These are phyloP conservation scores for Hipparchia sbordonii DNA, from an alignment of 2,888 invertebrate species.

Conservation along the genomic window DNA sequence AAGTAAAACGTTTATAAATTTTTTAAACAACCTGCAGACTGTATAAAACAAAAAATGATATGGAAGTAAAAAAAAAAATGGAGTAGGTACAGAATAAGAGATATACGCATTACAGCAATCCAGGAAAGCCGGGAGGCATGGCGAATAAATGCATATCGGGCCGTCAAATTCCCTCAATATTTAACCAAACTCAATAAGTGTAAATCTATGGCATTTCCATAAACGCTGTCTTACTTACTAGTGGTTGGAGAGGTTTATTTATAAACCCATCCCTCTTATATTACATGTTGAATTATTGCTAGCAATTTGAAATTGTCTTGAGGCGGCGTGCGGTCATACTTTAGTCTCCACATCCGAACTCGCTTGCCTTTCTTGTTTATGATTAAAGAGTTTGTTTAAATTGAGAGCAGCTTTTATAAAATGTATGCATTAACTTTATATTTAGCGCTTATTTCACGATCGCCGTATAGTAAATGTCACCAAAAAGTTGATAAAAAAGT, in stretches of 20 bases:
- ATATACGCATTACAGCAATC: slow-evolving; percentile 6
- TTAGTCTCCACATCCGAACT: slow-evolving; percentile 39
- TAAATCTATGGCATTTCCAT: slow-evolving; percentile 57
- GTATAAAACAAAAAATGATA: background rate
- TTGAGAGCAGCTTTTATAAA: slow-evolving; percentile 17
- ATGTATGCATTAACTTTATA: background rate
- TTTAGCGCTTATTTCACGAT: too few species aligned
- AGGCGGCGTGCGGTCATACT: slow-evolving; percentile 47
- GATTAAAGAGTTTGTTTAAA: slow-evolving; percentile 38
- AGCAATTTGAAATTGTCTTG: slow-evolving; percentile 57
- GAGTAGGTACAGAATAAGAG: background rate
- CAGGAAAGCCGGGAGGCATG: slow-evolving; percentile 17
- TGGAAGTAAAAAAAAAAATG: too few species aligned
- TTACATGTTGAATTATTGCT: slow-evolving; percentile 54
- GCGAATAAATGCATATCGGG: slow-evolving; percentile 32
- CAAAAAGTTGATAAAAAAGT: too few species aligned
- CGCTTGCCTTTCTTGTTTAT: slow-evolving; percentile 42
- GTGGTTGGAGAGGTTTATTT: slow-evolving; percentile 50
- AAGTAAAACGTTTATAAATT: too few species aligned
- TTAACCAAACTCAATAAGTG: slow-evolving; percentile 53
- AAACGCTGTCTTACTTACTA: slow-evolving; percentile 52
- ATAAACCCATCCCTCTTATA: slow-evolving; percentile 53
- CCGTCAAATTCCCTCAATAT: slow-evolving; percentile 37
- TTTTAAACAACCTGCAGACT: too few species aligned
- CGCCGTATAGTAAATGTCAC: too few species aligned